Conservation (phyloP, 2,797 vertebrate genomes). For the Tympanoctomys barrerae region DNA sequence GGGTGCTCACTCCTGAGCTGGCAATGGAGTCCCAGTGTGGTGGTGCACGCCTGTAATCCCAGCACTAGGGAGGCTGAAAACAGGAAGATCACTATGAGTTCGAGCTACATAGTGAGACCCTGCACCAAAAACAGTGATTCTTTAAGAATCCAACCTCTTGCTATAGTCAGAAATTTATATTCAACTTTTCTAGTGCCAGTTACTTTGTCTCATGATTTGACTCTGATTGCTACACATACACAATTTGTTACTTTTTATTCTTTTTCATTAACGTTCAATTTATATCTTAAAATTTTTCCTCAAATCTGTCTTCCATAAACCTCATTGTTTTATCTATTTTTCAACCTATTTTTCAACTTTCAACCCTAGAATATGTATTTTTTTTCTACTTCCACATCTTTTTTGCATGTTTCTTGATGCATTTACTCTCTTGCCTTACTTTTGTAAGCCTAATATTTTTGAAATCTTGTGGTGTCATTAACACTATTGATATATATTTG, state of each 20-base stretch:
- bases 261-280: background rate
- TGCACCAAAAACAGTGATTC: background rate
- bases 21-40: no score
- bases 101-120: no score
- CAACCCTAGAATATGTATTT: background rate
- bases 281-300: background rate
- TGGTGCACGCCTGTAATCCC: no score
- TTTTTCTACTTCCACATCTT: background rate
- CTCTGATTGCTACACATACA: background rate
- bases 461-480: background rate
- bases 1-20: no score
- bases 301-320: background rate
- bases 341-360: background rate
- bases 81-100: no score
- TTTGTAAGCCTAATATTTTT: background rate
- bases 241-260: background rate
- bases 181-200: background rate
- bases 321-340: background rate
- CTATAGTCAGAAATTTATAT: background rate
- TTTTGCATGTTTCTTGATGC: background rate
- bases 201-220: background rate
- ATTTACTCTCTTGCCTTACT: background rate
- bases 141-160: background rate
- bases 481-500: background rate
- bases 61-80: no score